Percentiles rank a stretch among this genome's conserved stretches.
phyloP scores from a whole-genome alignment of 2,113 vertebrate genomes.

The Leptodactylus fuscus region DNA sequence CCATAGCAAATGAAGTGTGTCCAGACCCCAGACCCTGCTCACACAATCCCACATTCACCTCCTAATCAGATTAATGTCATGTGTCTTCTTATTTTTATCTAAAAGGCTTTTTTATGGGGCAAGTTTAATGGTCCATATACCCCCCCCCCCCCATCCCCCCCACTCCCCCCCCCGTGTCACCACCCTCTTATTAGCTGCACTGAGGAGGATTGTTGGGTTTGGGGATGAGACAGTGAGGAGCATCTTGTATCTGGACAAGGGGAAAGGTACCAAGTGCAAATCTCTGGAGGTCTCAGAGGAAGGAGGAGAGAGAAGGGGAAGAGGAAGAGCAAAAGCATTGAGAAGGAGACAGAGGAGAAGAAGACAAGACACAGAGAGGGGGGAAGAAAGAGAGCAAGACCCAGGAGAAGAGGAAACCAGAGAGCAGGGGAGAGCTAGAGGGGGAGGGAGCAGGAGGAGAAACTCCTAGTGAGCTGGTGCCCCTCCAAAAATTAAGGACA shows the following conservation, averaged over 20 bases:
- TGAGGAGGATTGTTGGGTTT: conserved; percentile 69
- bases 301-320: not conserved
- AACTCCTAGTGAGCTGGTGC: conserved; percentile 63
- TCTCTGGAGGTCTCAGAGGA: conserved; percentile 76
- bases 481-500: conserved; percentile 73
- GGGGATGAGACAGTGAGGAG: not conserved
- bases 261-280: conserved; percentile 68
- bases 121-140: conserved; percentile 69
- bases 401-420: conserved; percentile 64
- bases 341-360: conserved; percentile 26
- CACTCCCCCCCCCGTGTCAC: conserved; percentile 76
- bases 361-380: conserved; percentile 44
- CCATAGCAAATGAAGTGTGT: conserved; percentile 58
- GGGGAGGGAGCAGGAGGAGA: conserved; percentile 35
- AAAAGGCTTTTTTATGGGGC: conserved; percentile 66
- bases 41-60: conserved; percentile 70
- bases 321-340: not conserved
- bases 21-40: conserved; percentile 52
- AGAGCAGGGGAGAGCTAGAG: conserved; percentile 59
- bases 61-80: conserved; percentile 75
- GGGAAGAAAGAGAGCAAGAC: conserved; percentile 15
- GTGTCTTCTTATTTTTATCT: conserved; percentile 69
- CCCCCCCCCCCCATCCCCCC: conserved; percentile 45
- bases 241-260: conserved; percentile 9
- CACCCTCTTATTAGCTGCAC: conserved; percentile 80